Evolutionary conservation across 2,888 invertebrate species (phyloP), one percentile per base, ranked within the genome.

Genomic region (Caenorhabditis parvicauda): DNA sequence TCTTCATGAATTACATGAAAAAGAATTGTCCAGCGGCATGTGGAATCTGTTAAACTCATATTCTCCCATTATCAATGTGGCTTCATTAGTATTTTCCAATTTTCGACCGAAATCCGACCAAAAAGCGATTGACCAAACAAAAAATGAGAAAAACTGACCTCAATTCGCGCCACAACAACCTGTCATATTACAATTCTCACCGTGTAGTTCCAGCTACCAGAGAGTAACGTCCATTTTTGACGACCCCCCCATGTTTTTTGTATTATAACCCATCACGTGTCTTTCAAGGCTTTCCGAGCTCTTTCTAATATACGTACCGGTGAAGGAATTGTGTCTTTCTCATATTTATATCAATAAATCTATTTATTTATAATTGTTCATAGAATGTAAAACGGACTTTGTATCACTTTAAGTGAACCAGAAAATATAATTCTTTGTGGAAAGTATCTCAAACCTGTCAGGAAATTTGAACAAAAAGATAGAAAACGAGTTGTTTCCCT

Each of bases 1-100:
- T 76, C 55, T 79, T 79, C 59, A 58, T 61, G 51, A 66, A 64
- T 43, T 79, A 78, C 59, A 79, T 79, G 79, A 69, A 67, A 55
- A 76, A 76, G 54, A 79, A 77, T 57, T 79, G 79, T 48, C 72
- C 74, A 2, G 55, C 62, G 29, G 58, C 72, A 7, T 79, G 79
- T 54, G 75, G 76, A 2, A 59, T 65, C 32, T 79, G 78, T 62
- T 75, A 61, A 43, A n/a, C 12, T 14, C 17, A 7, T 17, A 7
- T n/a, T 41, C 17, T 41, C 41, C 17, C 9, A n/a, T 19, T 32
- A 9, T 12, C n/a, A 32, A n/a, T n/a, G 35, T 32, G 35, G 35
- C 35, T 32, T 32, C 35, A 12, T 9, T 32, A 32, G 9, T 12
- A 12, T 32, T n/a, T n/a, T n/a, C n/a, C n/a, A 12, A 32, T 32